Evolutionary conservation across 2,797 vertebrate species (phyloP), one percentile per base, ranked within the genome.

Genomic region (Semaprochilodus insignis): DNA sequence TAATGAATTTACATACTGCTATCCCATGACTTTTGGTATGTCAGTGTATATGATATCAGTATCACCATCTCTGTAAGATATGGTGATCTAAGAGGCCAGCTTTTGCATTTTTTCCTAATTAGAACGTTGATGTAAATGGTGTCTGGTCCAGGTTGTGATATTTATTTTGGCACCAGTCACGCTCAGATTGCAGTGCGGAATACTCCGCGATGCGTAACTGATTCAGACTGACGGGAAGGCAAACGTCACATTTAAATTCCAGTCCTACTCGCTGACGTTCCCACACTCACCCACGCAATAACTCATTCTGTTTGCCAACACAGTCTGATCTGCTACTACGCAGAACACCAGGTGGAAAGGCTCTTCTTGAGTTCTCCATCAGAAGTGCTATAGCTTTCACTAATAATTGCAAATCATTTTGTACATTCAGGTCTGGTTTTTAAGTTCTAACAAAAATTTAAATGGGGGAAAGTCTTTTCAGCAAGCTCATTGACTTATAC

Each of bases 201-300:
- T 23, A 31, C 21, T 54, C 19, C 21, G n/a, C 6, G 36, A 70
- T 11, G 52, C 54, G 23, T 17, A 40, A 36, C 16, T 57, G 21
- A 71, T 59, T 71, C 19, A 40, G 51, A 23, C 52, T 79, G 77
- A 60, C 36, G 40, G 66, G 66, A 79, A 78, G 31, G 17, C 51
- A 40, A 59, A n/a, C n/a, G 54, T 44, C 34, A 70, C 21, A 1
- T 71, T 71, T 71, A 15, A n/a, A 51, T 71, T 71, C 67, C 21
- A 71, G 44, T 25, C 44, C 44, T 40, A 23, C 21, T 51, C 15
- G 14, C 51, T 51, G 1, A 71, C 67, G 6, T 71, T 71, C 67
- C 67, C n/a, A 44, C 44, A 71, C 13, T 71, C 36, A 44, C 34
- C 40, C 36, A 44, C 66, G 48, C 36, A 1, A 4, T 70, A 21